Base-by-base conservation (phyloP, 1,140 invertebrate genomes). In the Lordiphosa stackelbergi region DNA sequence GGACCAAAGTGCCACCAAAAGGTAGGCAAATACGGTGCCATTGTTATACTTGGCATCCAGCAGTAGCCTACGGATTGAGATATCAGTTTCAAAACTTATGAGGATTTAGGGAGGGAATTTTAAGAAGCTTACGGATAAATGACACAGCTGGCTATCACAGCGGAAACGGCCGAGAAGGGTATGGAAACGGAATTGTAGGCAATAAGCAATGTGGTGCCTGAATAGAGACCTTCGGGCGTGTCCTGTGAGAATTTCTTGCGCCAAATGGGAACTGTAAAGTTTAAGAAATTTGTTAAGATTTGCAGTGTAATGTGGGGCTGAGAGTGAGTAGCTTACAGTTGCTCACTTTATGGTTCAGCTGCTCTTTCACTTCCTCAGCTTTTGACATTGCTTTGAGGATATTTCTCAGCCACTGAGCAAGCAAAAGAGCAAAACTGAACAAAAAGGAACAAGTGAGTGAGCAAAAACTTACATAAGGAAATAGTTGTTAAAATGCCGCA, bases 181-280 rank as follows among this genome's bases (percentile, higher is more conserved):
- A 97, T 87, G 3, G 93, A 94, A 5, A 95, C 91, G 0, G 96
- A 77, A 47, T 93, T 93, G 83, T 96, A 95, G 0, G 94, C 92
- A 0, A 96, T 88, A 0, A 97, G 88, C 61, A 97, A 92, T 58
- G 95, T 91, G 0, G 95, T 93, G 2, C 96, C 96, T 10, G 93
- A 92, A 81, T 97, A 97, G 0, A 95, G 88, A 1, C 95, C 95
- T 83, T 96, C 94, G 49, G 95, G 91, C 8, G 94, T 92, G 81
- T 97, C 96, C 87, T 97, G 95, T 61, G 96, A 97, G 86, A 96
- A 97, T 19, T 95, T 90, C 28, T 94, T 95, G n/a, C 96, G 90
- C 88, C 95, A 94, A 41, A 91, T 91, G 34, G 94, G 92, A 91
- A 94, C 95, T 96, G 77, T 2, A 85, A 86, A 58, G 9, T 12